These are phyloP conservation scores for Chymomyza procnemis DNA, from an alignment of 2,888 invertebrate genomes.

Conservation along the genomic window DNA sequence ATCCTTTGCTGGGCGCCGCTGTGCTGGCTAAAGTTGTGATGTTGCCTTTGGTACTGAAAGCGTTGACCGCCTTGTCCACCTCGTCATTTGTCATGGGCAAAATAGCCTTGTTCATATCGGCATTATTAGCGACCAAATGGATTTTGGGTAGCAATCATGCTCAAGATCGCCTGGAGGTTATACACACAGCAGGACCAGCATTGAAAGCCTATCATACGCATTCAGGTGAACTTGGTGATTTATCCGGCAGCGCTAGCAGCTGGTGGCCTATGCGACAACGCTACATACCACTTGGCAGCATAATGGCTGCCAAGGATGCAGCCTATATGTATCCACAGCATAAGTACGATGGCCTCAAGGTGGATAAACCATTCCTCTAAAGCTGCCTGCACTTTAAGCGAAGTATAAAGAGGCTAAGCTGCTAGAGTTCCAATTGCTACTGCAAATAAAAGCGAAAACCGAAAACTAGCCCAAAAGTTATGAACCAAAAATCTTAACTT, in stretches of 20 bases:
- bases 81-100: conserved; percentile 77
- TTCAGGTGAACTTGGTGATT: conserved; percentile 34
- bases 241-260: conserved; percentile 55
- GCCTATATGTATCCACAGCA: conserved; percentile 36
- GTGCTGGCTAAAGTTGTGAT: conserved; percentile 84
- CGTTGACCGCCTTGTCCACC: conserved; percentile 84
- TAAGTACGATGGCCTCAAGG: conserved; percentile 41
- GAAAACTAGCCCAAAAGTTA: not conserved
- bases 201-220: conserved; percentile 39
- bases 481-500: conserved; percentile 21
- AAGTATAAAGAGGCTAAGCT: not conserved
- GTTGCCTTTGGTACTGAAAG: conserved; percentile 84
- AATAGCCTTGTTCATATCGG: conserved; percentile 73
- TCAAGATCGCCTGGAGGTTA: conserved; percentile 62
- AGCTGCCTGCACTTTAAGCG: not conserved
- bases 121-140: conserved; percentile 72
- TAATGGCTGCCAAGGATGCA: conserved; percentile 37
- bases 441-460: conserved; percentile 4
- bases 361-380: conserved; percentile 66
- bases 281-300: conserved; percentile 59
- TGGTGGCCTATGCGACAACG: conserved; percentile 55
- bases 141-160: conserved; percentile 57
- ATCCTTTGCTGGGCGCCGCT: conserved; percentile 83
- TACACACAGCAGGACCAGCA: conserved; percentile 58
- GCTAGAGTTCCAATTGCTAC: not conserved